Evolutionary conservation across 2,888 invertebrate species (phyloP).

Genomic region (Habroteleia sp.): DNA sequence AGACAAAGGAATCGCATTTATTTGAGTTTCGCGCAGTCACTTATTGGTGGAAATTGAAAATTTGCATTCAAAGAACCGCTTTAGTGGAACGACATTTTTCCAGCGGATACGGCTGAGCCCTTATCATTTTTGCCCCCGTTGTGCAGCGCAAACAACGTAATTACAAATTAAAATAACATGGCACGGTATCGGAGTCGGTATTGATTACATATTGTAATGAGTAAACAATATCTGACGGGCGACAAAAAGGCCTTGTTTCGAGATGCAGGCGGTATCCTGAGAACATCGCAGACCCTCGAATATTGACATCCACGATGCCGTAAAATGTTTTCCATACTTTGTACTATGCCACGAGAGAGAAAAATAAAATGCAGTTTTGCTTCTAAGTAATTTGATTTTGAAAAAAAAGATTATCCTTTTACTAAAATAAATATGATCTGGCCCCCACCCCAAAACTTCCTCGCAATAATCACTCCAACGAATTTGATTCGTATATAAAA

Average conservation of each 20-base stretch:
- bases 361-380: no score
- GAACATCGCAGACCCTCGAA: constrained; percentile 1
- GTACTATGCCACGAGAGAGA: no score
- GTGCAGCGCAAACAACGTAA: neutral
- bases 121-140: neutral
- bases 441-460: no score
- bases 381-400: no score
- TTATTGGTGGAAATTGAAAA: constrained; percentile 47
- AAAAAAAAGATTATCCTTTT: no score
- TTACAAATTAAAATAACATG: constrained; percentile 15
- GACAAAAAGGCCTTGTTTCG: constrained; percentile 9
- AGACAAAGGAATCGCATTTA: constrained; percentile 30
- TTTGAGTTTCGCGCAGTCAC: constrained; percentile 22
- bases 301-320: neutral
- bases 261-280: constrained; percentile 1
- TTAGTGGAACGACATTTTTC: constrained; percentile 27
- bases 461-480: no score
- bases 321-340: no score
- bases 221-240: constrained; percentile 12
- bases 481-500: no score
- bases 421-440: no score
- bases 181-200: constrained; percentile 7
- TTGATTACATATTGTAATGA: constrained; percentile 16
- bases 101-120: neutral
- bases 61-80: constrained; percentile 27